Evolutionary conservation across 1,140 invertebrate species (phyloP).

Genomic region (Riptortus pedestris): DNA sequence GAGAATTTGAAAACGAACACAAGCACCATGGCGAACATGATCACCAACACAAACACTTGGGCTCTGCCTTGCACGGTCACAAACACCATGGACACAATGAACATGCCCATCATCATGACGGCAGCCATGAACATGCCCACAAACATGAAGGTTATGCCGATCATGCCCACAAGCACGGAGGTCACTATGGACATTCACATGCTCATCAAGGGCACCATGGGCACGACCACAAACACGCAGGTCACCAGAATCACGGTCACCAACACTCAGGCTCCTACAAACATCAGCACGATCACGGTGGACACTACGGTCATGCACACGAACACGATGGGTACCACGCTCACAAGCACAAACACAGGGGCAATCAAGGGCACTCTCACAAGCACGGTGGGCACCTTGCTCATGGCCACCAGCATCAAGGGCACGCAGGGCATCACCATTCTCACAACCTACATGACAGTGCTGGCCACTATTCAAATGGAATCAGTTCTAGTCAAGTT

Average conservation of each 20-base stretch:
- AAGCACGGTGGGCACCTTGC: slow-evolving; percentile 20
- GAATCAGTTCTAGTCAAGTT: background rate
- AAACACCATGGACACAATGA: slow-evolving; percentile 24
- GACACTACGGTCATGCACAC: slow-evolving; percentile 24
- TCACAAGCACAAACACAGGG: slow-evolving; percentile 23
- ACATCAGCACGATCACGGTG: slow-evolving; percentile 27
- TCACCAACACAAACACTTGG: slow-evolving; percentile 25
- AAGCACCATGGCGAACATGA: slow-evolving; percentile 27
- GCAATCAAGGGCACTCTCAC: slow-evolving; percentile 20
- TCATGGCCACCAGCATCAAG: slow-evolving; percentile 5
- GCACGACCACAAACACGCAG: slow-evolving; percentile 21
- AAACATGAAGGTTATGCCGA: slow-evolving; percentile 18
- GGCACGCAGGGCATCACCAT: background rate
- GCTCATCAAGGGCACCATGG: slow-evolving; percentile 18
- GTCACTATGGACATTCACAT: slow-evolving; percentile 23
- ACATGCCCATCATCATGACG: slow-evolving; percentile 26
- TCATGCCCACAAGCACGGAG: slow-evolving; percentile 25
- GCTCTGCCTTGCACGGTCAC: slow-evolving; percentile 21
- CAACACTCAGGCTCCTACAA: slow-evolving; percentile 8
- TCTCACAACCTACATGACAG: background rate
- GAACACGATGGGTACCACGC: slow-evolving; percentile 19
- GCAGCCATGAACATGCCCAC: slow-evolving; percentile 20
- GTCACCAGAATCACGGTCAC: slow-evolving; percentile 21
- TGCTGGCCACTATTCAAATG: background rate
- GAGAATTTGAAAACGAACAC: slow-evolving; percentile 31